Conservation (phyloP, 2,797 vertebrate genomes). For the Notamacropus eugenii region DNA sequence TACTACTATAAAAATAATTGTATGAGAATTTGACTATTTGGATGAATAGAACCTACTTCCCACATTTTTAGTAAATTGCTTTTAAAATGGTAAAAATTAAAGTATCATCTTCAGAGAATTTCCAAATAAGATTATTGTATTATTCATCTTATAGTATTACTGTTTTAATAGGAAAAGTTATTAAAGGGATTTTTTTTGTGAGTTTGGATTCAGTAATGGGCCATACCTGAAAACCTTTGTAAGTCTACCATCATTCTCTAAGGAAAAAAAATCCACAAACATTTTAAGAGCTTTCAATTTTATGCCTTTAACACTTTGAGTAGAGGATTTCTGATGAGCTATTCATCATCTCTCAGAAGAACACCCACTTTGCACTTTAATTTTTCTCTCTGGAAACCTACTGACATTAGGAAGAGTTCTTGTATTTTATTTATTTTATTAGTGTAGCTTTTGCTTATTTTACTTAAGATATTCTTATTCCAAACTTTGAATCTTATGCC, state of each 20-base stretch:
- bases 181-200: too few species aligned
- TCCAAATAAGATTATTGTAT: neutral
- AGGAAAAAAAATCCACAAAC: slow-evolving; percentile 56
- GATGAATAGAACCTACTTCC: neutral
- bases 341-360: slow-evolving; percentile 11
- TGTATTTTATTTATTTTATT: neutral
- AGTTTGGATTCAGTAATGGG: too few species aligned
- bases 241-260: slow-evolving; percentile 53
- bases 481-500: slow-evolving; percentile 29
- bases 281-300: slow-evolving; percentile 25
- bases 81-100: neutral
- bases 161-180: neutral
- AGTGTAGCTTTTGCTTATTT: neutral
- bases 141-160: neutral
- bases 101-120: slow-evolving; percentile 25
- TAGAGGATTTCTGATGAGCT: neutral
- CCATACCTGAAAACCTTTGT: neutral
- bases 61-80: neutral
- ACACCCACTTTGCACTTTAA: neutral
- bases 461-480: neutral
- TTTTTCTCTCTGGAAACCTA: neutral
- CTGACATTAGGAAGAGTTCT: neutral
- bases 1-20: too few species aligned
- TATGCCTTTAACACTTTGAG: neutral
- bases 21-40: neutral